phyloP scores from a whole-genome alignment of 1,140 invertebrate species.

The Hirudo medicinalis region DNA sequence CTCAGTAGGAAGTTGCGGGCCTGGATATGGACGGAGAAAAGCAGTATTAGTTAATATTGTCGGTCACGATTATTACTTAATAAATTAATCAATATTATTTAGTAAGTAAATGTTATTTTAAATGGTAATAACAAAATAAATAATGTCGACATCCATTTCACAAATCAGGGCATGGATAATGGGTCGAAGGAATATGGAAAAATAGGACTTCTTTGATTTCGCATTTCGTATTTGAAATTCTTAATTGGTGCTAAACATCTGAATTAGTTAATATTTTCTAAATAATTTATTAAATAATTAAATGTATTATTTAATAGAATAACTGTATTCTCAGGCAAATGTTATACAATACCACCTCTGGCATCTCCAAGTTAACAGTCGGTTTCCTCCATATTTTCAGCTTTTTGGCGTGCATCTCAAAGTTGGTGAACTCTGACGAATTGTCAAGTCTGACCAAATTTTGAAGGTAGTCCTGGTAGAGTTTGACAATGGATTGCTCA shows the following conservation, averaged over 20 bases:
- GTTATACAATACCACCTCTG: background rate
- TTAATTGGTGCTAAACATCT: too few species aligned
- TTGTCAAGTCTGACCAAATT: background rate
- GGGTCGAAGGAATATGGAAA: too few species aligned
- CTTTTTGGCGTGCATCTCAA: background rate
- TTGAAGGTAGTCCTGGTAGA: background rate
- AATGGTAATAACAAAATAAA: background rate
- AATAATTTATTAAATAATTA: too few species aligned
- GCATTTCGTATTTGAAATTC: too few species aligned
- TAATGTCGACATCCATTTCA: background rate
- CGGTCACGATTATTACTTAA: too few species aligned
- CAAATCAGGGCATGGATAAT: background rate
- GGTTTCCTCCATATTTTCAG: conserved; percentile 11
- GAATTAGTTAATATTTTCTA: too few species aligned
- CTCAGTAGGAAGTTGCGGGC: too few species aligned
- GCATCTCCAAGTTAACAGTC: conserved; percentile 6
- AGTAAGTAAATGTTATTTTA: background rate
- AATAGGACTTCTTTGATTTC: too few species aligned
- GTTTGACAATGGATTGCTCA: background rate
- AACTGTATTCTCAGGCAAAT: too few species aligned
- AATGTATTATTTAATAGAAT: too few species aligned
- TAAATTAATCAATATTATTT: background rate
- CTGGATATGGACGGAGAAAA: too few species aligned
- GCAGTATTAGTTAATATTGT: too few species aligned
- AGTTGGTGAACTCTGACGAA: background rate